Conservation (phyloP, 2,797 vertebrate genomes). For the Melanotaenia parkinsoni region DNA sequence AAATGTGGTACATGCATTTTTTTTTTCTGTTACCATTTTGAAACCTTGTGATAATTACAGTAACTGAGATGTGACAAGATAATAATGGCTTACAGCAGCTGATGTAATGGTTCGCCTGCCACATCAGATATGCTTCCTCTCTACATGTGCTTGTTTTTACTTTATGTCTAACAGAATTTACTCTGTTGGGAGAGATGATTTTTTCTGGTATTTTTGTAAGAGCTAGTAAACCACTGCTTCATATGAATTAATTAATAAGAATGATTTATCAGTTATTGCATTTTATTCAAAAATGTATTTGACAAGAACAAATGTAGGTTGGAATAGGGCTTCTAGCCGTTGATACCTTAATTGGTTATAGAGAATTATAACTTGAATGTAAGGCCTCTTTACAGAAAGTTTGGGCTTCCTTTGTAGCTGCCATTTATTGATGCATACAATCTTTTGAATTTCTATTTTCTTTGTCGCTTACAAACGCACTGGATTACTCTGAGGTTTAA, state of each 20-base stretch:
- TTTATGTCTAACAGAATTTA: not conserved
- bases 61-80: constrained; percentile 11
- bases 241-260: not conserved
- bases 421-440: not conserved
- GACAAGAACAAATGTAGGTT: not conserved
- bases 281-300: not conserved
- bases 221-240: too few relatives aligned
- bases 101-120: not conserved
- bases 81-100: constrained; percentile 6
- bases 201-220: not conserved
- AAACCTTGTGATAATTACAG: constrained; percentile 23
- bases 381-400: not conserved
- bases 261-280: not conserved
- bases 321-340: not conserved
- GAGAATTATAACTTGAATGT: not conserved
- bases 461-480: not conserved
- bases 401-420: not conserved
- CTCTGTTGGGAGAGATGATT: not conserved
- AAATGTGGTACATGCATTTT: not conserved
- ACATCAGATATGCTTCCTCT: not conserved
- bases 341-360: not conserved
- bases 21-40: constrained; percentile 14
- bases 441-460: too few relatives aligned
- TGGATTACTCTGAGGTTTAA: too few relatives aligned
- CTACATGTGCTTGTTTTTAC: not conserved